Conservation (phyloP, 1,140 invertebrate genomes). For the Ostrea denselamellosa region DNA sequence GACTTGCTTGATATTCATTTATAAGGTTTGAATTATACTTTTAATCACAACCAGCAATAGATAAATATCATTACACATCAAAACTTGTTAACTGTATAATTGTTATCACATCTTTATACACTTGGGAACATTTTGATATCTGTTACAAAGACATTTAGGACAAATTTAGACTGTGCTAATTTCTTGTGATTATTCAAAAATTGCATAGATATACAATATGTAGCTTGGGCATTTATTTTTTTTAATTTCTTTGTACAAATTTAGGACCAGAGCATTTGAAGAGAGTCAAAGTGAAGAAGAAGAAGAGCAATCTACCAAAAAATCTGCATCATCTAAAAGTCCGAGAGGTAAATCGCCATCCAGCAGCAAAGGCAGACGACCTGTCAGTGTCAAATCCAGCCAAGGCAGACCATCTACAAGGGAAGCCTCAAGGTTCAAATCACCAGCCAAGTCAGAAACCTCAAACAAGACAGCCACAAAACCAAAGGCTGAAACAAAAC, state of each 20-base stretch:
- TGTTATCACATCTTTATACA: too few species aligned
- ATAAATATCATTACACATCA: too few species aligned
- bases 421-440: not conserved
- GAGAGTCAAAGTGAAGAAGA: not conserved
- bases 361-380: not conserved
- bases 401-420: not conserved
- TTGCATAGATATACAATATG: too few species aligned
- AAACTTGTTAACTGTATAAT: too few species aligned
- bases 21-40: too few species aligned
- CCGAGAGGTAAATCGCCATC: not conserved
- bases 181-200: too few species aligned
- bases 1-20: too few species aligned
- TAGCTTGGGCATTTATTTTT: too few species aligned
- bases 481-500: not conserved
- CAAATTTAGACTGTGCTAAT: too few species aligned
- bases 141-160: too few species aligned
- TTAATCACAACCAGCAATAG: too few species aligned
- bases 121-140: too few species aligned
- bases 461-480: not conserved
- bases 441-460: not conserved
- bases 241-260: not conserved
- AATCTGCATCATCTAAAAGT: not conserved
- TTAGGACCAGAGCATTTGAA: not conserved
- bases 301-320: not conserved
- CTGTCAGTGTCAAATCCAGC: not conserved